Evolutionary conservation across 2,888 invertebrate genomes (phyloP).

Genomic region (Aproaerema taeniolella): DNA sequence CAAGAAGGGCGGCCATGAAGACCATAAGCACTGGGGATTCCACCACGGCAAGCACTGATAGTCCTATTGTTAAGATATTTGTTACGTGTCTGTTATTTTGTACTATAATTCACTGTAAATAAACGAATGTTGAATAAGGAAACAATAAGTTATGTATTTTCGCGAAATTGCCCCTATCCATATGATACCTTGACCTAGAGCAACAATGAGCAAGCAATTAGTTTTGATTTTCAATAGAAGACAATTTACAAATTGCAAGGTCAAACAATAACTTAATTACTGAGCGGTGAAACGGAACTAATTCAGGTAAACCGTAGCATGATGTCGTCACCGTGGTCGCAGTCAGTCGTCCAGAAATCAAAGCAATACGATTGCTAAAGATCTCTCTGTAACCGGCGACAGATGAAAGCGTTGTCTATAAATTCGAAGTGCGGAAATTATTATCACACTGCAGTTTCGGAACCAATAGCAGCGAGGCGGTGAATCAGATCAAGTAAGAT

Average conservation of each 20-base stretch:
- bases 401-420: slow-evolving; percentile 71
- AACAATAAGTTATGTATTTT: slow-evolving; percentile 6
- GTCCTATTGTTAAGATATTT: slow-evolving; percentile 38
- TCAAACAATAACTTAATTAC: no score
- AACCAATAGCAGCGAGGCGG: slow-evolving; percentile 39
- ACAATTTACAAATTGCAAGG: no score
- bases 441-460: slow-evolving; percentile 54
- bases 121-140: slow-evolving; percentile 31
- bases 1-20: slow-evolving; percentile 86
- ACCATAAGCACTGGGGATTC: slow-evolving; percentile 86
- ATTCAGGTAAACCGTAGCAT: slow-evolving; percentile 54
- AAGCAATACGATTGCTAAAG: slow-evolving; percentile 67
- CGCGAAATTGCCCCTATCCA: background rate
- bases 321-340: slow-evolving; percentile 60
- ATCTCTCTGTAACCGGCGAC: slow-evolving; percentile 61
- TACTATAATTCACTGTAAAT: slow-evolving; percentile 58
- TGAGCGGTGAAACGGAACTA: slow-evolving; percentile 52
- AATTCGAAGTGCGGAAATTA: slow-evolving; percentile 58
- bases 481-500: slow-evolving; percentile 35
- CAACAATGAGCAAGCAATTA: no score
- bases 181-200: no score
- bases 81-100: slow-evolving; percentile 45
- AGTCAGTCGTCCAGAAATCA: slow-evolving; percentile 71
- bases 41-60: slow-evolving; percentile 75
- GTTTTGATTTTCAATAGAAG: no score